Conservation (phyloP, 2,797 vertebrate species). For the Ctenopoma kingsleyae region DNA sequence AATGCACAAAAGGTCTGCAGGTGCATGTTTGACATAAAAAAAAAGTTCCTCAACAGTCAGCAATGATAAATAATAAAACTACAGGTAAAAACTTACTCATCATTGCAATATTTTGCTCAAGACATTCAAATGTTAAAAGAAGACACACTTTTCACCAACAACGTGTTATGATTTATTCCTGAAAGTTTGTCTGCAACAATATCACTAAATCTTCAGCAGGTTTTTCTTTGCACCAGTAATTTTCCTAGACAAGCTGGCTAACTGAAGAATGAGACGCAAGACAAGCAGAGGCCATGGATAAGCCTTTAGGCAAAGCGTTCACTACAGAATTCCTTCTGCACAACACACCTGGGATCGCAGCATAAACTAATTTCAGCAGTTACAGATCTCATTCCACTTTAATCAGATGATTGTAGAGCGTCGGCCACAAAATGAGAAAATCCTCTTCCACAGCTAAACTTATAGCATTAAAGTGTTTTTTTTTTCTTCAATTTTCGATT, state of each 20-base stretch:
- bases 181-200: neutral
- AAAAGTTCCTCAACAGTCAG: slow-evolving; percentile 1
- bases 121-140: slow-evolving; percentile 2
- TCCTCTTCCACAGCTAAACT: slow-evolving; percentile 22
- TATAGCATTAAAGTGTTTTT: slow-evolving; percentile 32
- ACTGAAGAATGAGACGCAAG: slow-evolving; percentile 25
- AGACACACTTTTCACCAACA: slow-evolving; percentile 2
- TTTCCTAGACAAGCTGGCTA: slow-evolving; percentile 40
- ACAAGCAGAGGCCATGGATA: slow-evolving; percentile 9
- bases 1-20: slow-evolving; percentile 45
- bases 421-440: slow-evolving; percentile 58
- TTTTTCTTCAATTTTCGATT: slow-evolving; percentile 15
- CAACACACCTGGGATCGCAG: slow-evolving; percentile 57
- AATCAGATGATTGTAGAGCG: slow-evolving; percentile 42
- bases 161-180: slow-evolving; percentile 8
- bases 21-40: slow-evolving; percentile 21
- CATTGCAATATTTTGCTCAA: neutral
- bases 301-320: slow-evolving; percentile 51
- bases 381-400: slow-evolving; percentile 48
- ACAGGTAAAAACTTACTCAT: neutral
- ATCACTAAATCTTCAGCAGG: slow-evolving; percentile 12
- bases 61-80: neutral
- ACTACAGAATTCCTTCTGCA: slow-evolving; percentile 40
- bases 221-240: slow-evolving; percentile 35
- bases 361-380: slow-evolving; percentile 57